These are phyloP conservation scores for Linnaemya tessellans DNA, from an alignment of 2,888 invertebrate species.

Conservation along the genomic window DNA sequence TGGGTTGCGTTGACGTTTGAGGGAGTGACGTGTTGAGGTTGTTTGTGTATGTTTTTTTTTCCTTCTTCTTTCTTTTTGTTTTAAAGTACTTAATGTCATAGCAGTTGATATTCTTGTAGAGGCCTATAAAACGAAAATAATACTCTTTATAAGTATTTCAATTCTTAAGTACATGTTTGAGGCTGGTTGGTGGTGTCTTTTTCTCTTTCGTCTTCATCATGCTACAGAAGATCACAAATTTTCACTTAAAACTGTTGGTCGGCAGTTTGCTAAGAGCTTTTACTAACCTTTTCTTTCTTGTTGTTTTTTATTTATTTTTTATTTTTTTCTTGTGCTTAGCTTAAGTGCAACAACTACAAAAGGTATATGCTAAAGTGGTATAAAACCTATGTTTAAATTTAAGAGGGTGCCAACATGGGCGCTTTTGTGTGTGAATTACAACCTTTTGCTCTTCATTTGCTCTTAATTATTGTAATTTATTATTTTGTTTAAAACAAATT, in stretches of 20 bases:
- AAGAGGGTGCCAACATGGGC: conserved; percentile 81
- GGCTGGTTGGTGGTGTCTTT: conserved; percentile 54
- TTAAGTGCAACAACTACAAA: background rate
- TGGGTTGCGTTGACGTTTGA: conserved; percentile 72
- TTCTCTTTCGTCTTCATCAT: conserved; percentile 58
- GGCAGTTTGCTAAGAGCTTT: conserved; percentile 67
- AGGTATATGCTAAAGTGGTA: conserved; percentile 42
- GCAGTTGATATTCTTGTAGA: conserved; percentile 45
- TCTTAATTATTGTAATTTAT: conserved; percentile 83
- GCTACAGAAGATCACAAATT: conserved; percentile 53
- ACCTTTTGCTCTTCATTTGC: conserved; percentile 78
- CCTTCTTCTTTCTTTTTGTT: background rate
- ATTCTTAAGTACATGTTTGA: conserved; percentile 53
- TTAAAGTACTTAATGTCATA: conserved; percentile 60
- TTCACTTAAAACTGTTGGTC: conserved; percentile 55
- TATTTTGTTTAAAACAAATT: conserved; percentile 77
- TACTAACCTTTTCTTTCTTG: conserved; percentile 56
- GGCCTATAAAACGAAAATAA: conserved; percentile 46
- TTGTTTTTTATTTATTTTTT: no score
- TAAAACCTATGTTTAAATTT: conserved; percentile 80
- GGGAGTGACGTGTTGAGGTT: conserved; percentile 74
- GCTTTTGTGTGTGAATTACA: conserved; percentile 78
- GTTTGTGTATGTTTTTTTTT: conserved; percentile 45
- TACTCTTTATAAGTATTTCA: conserved; percentile 58
- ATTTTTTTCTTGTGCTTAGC: background rate